Percentiles rank a stretch among this genome's conserved stretches.
Conservation (phyloP, 2,888 invertebrate genomes). For the Macrophya alboannulata region DNA sequence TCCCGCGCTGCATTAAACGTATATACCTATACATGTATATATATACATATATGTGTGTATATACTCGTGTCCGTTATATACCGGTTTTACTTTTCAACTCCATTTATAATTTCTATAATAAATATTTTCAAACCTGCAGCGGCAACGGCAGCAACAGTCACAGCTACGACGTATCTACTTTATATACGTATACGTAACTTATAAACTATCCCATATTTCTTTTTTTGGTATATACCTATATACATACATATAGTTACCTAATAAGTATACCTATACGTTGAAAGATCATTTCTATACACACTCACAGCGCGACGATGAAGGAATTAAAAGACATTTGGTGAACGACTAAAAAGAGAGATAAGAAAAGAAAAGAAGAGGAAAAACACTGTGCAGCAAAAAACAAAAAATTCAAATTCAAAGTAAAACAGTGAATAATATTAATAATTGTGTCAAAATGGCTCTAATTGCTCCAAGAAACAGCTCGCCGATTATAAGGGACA, state of each 20-base stretch:
- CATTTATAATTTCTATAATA: neutral
- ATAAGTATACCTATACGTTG: neutral
- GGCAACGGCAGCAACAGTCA: neutral
- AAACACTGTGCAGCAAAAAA: neutral
- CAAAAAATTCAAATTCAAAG: neutral
- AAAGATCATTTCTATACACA: neutral
- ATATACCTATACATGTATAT: neutral
- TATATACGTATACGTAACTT: neutral
- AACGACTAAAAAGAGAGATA: neutral
- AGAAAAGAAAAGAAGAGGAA: too few relatives aligned
- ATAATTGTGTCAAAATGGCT: constrained; percentile 68
- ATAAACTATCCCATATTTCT: constrained; percentile 6
- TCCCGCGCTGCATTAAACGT: neutral
- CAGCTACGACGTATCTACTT: neutral
- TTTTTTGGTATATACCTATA: neutral
- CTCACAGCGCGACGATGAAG: constrained; percentile 4
- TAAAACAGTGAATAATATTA: constrained; percentile 1
- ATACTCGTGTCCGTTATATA: neutral
- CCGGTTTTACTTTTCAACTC: constrained; percentile 38
- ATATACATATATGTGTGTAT: neutral
- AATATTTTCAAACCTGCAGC: neutral
- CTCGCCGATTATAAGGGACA: constrained; percentile 85
- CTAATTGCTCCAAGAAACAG: constrained; percentile 85
- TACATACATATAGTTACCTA: neutral
- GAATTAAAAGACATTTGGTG: constrained; percentile 46